Base-by-base conservation (phyloP, 2,113 vertebrate genomes). In the Maccullochella peelii region DNA sequence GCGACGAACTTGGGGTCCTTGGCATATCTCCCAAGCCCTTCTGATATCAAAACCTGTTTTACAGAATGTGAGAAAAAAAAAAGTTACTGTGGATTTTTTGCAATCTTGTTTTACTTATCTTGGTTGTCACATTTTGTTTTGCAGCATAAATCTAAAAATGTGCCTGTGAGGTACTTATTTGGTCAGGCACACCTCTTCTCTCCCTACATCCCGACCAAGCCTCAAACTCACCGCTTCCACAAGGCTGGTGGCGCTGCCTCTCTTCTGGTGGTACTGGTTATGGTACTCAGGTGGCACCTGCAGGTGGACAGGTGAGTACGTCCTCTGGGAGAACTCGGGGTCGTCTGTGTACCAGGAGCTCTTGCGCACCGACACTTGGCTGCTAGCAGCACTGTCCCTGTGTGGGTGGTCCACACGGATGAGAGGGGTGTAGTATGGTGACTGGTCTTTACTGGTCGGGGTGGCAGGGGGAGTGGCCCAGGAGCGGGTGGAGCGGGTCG, bases 341-440 rank as follows among this genome's bases (percentile, higher is more conserved):
- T 99, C 97, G 0, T 99, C 98, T 0, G 98, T 99, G 95, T 99
- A 99, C 98, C 98, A 99, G 0, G 97, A 99, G 93, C 97, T 99
- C 91, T 97, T 97, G 14, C 97, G 96, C 89, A 98, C 82, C 38
- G 97, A 98, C 0, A 97, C 96, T 66, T 97, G 96, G 93, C 97
- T 98, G 59, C 97, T 95, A 33, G 87, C 89, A 88, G 94, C 91
- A 65, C 97, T 96, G 83, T 97, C 97, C 78, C 97, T 96, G 82
- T 97, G 96, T 0, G 95, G 93, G 69, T 95, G 94, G 58, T 99
- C 98, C n/a, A 99, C 97, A n/a, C 96, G 97, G 93, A 99, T 99
- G 47, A 99, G 95, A 1, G 98, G 98, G 0, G 97, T 98, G 88
- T 99, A 99, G 78, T 97, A 98, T 0, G 97, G 96, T 0, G 95